Conservation (phyloP, 2,888 invertebrate species). For the Synergus japonicus region DNA sequence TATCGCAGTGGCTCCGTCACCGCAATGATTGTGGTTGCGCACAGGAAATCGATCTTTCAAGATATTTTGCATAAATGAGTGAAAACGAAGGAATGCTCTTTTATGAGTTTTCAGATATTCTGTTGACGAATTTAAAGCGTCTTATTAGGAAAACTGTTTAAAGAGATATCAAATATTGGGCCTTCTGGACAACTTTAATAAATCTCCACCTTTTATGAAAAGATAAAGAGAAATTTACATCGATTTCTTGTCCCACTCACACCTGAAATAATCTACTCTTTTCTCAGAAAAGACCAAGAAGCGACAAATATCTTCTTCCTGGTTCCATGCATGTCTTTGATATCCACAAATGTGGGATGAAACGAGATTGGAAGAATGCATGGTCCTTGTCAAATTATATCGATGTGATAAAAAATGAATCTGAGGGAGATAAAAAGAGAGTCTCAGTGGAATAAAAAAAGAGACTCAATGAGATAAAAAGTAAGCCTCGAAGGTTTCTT, state of each 20-base stretch:
- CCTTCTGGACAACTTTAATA: background rate
- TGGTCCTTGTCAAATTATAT: background rate
- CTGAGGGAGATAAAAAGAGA: background rate
- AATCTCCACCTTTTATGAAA: background rate
- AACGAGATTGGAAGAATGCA: background rate
- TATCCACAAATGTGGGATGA: background rate
- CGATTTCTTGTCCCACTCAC: background rate
- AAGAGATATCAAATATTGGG: background rate
- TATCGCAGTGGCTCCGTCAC: constrained; percentile 47
- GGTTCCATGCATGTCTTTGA: background rate
- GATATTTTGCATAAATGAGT: background rate
- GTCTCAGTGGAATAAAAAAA: background rate
- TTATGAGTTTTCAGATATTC: background rate
- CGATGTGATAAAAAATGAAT: background rate
- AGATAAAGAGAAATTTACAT: background rate
- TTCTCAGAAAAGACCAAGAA: background rate
- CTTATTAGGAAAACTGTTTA: fast-evolving
- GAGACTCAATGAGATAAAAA: background rate
- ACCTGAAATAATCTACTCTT: background rate
- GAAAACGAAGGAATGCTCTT: background rate
- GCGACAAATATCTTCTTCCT: background rate
- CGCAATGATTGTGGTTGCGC: constrained; percentile 43
- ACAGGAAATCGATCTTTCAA: background rate
- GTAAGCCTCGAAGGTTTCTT: background rate
- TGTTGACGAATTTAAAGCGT: background rate